These are phyloP conservation scores for Calameuta filiformis DNA, from an alignment of 2,888 invertebrate genomes.

Conservation along the genomic window DNA sequence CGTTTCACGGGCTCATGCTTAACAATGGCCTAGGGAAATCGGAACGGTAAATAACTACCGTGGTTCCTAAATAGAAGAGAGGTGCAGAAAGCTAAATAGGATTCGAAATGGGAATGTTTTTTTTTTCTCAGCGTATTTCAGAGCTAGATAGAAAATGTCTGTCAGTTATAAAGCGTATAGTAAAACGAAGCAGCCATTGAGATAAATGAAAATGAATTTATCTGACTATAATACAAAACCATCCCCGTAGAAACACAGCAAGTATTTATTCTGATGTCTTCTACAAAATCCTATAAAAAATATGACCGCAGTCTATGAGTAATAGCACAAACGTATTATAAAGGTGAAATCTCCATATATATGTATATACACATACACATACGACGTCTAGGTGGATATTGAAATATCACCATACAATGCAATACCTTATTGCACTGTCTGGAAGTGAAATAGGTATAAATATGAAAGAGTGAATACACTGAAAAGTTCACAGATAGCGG, in stretches of 20 bases:
- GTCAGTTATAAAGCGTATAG: neutral
- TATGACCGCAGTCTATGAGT: neutral
- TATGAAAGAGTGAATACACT: neutral
- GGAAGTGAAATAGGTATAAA: conserved; percentile 13
- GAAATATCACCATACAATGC: conserved; percentile 31
- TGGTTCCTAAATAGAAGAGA: neutral
- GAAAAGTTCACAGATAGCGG: neutral
- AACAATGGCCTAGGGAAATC: conserved; percentile 18
- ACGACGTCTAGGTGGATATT: conserved; percentile 26
- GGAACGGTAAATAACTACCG: conserved; percentile 21
- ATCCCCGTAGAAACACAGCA: neutral
- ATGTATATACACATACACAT: neutral
- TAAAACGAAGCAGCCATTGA: neutral
- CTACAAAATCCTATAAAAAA: neutral
- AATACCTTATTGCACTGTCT: conserved; percentile 20
- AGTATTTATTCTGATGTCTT: neutral
- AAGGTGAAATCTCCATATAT: neutral
- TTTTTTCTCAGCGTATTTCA: neutral
- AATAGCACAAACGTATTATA: neutral
- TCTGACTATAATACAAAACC: neutral
- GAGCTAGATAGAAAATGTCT: neutral
- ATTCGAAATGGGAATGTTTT: neutral
- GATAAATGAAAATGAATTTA: neutral
- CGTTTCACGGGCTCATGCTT: conserved; percentile 10
- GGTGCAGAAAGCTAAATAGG: neutral